A percentile compares a stretch with the other conserved stretches of the same genome.
These are phyloP conservation scores for Gobiocypris rarus DNA, from an alignment of 2,113 vertebrate genomes.

Conservation along the genomic window DNA sequence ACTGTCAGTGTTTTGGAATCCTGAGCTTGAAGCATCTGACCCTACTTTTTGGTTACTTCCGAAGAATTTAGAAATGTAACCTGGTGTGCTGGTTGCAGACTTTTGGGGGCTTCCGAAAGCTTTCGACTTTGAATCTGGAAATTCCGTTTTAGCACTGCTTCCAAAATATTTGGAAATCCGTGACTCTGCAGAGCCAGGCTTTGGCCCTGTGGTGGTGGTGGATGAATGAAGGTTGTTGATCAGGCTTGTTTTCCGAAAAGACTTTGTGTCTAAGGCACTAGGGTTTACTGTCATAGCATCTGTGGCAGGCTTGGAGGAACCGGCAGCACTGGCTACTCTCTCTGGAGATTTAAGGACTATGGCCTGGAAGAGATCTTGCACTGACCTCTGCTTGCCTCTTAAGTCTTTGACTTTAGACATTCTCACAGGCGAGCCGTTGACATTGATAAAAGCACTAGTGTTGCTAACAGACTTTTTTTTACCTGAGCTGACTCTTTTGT, in stretches of 20 bases:
- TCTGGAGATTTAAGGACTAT: conserved; percentile 42
- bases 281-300: conserved; percentile 21
- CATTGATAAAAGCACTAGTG: conserved; percentile 73
- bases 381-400: conserved; percentile 62
- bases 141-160: background rate
- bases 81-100: background rate
- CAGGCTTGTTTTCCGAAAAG: conserved; percentile 4
- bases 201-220: conserved; percentile 4
- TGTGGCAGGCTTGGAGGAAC: conserved; percentile 30
- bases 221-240: conserved; percentile 9
- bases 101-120: background rate
- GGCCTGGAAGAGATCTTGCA: conserved; percentile 65
- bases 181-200: conserved; percentile 20
- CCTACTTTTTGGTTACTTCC: background rate
- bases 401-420: conserved; percentile 59
- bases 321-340: conserved; percentile 14
- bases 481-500: background rate
- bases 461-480: conserved; percentile 74
- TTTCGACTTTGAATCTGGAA: background rate
- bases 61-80: background rate
- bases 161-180: conserved; percentile 54
- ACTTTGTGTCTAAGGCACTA: conserved; percentile 5
- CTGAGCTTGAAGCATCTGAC: background rate
- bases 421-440: conserved; percentile 77
- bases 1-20: conserved; percentile 13